Percentiles rank a stretch among this genome's conserved stretches.
Conservation (phyloP, 2,888 invertebrate genomes). For the Zaprionus obscuricornis region DNA sequence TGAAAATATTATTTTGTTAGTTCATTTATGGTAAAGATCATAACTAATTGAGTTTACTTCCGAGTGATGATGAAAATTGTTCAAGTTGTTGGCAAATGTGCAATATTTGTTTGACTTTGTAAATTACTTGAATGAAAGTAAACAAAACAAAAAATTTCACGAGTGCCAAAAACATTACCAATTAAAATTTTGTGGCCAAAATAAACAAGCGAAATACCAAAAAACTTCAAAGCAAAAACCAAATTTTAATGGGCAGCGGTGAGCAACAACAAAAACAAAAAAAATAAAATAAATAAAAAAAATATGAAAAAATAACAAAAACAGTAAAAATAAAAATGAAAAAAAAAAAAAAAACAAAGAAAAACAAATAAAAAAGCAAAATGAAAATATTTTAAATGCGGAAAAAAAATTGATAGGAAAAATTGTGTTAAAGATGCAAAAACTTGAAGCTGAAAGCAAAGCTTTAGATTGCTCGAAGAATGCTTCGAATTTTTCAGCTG, state of each 20-base stretch:
- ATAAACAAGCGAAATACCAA: conserved; percentile 13
- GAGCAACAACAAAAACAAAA: conserved; percentile 15
- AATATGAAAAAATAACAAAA: conserved; percentile 15
- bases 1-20: no score
- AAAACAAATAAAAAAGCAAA: conserved; percentile 23
- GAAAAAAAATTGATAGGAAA: no score
- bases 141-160: conserved; percentile 43
- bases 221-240: conserved; percentile 18
- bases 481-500: conserved; percentile 59
- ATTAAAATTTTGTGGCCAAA: conserved; percentile 49
- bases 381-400: no score
- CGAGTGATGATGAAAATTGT: no score
- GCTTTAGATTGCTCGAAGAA: conserved; percentile 20
- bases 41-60: no score
- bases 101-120: conserved; percentile 52
- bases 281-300: conserved; percentile 18
- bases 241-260: conserved; percentile 25
- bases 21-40: no score
- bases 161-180: conserved; percentile 29
- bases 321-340: conserved; percentile 8
- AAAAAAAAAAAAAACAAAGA: neutral
- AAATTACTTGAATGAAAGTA: conserved; percentile 56
- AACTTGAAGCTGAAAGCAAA: no score
- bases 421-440: conserved; percentile 27
- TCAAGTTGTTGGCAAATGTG: conserved; percentile 32